Evolutionary conservation across 2,113 vertebrate genomes (phyloP).

Genomic region (Crotalus viridis): DNA sequence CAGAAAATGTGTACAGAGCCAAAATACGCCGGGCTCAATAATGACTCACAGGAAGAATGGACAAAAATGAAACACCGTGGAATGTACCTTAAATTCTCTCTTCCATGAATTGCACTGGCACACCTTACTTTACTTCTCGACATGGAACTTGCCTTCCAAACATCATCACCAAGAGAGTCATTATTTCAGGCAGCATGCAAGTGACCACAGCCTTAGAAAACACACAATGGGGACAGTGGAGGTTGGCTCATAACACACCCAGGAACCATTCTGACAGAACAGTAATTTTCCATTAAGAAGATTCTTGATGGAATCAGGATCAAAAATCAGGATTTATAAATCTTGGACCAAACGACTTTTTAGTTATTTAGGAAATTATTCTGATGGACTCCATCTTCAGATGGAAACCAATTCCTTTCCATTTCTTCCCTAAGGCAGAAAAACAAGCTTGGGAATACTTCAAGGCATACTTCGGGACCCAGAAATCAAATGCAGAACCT

Average conservation of each 20-base stretch:
- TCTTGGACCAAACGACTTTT: background rate
- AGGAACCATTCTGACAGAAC: slow-evolving; percentile 48
- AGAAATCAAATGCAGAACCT: background rate
- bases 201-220: slow-evolving; percentile 47
- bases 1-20: background rate
- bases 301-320: background rate
- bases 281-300: slow-evolving; percentile 44
- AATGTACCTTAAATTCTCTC: slow-evolving; percentile 58
- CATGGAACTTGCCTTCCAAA: background rate
- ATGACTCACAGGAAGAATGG: background rate
- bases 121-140: slow-evolving; percentile 4
- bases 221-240: slow-evolving; percentile 40
- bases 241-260: slow-evolving; percentile 51
- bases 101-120: slow-evolving; percentile 13
- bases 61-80: background rate
- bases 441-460: background rate
- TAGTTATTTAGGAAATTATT: slow-evolving; percentile 1
- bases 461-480: background rate
- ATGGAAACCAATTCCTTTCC: background rate
- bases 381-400: background rate
- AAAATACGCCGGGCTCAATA: background rate
- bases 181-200: slow-evolving; percentile 34
- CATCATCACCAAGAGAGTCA: slow-evolving; percentile 24
- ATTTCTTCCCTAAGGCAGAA: background rate
- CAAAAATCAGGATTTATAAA: slow-evolving; percentile 5